Percentiles rank a stretch among this genome's conserved stretches.
These are phyloP conservation scores for Pollachius pollachius DNA, from an alignment of 2,113 vertebrate genomes.

Conservation along the genomic window DNA sequence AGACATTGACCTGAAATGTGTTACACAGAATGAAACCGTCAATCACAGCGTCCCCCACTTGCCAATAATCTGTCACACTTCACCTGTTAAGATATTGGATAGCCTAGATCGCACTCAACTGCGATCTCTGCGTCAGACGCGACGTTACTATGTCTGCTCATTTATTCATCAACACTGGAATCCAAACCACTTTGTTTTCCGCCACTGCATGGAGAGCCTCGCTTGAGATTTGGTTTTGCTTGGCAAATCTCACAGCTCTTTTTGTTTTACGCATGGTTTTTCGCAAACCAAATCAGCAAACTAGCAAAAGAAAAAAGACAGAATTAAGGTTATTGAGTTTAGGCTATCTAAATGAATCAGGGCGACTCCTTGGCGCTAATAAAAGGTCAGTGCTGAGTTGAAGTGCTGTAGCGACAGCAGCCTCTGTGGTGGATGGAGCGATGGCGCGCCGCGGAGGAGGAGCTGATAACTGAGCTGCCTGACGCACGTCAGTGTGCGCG, in stretches of 20 bases:
- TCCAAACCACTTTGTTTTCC: slow-evolving; percentile 33
- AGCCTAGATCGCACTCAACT: slow-evolving; percentile 15
- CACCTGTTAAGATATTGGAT: slow-evolving; percentile 28
- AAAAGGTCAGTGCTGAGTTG: too few species aligned
- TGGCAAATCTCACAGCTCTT: slow-evolving; percentile 41
- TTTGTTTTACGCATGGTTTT: neutral
- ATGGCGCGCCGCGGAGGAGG: slow-evolving; percentile 68
- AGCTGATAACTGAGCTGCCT: slow-evolving; percentile 48
- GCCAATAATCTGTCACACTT: slow-evolving; percentile 12
- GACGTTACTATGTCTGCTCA: slow-evolving; percentile 58
- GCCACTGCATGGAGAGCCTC: slow-evolving; percentile 17
- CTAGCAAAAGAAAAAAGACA: too few species aligned
- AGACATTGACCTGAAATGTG: neutral
- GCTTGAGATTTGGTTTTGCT: slow-evolving; percentile 23
- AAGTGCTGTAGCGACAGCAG: too few species aligned
- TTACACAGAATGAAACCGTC: neutral
- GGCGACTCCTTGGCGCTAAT: too few species aligned
- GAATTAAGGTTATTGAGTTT: too few species aligned
- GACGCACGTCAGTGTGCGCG: slow-evolving; percentile 32
- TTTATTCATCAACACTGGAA: slow-evolving; percentile 67
- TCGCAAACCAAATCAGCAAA: too few species aligned
- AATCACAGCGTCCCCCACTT: slow-evolving; percentile 1
- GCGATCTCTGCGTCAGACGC: slow-evolving; percentile 57
- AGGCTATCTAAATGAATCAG: too few species aligned
- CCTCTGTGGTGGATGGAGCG: slow-evolving; percentile 21